phyloP scores from a whole-genome alignment of 2,797 vertebrate genomes.

The Zenarchopterus dispar region DNA sequence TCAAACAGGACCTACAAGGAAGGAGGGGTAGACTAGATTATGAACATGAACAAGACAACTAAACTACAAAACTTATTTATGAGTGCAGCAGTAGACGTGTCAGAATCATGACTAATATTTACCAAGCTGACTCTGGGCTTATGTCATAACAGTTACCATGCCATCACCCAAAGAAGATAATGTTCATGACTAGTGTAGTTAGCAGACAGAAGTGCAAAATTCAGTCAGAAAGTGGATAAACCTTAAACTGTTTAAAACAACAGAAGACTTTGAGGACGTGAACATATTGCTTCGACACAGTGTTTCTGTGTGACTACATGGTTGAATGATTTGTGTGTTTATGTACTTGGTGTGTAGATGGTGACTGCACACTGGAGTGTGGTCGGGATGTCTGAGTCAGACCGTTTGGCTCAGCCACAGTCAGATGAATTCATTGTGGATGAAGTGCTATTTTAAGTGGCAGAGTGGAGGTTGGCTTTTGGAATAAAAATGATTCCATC shows the following conservation, averaged over 20 bases:
- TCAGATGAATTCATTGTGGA: constrained; percentile 9
- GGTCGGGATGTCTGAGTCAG: constrained; percentile 57
- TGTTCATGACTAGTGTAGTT: no score
- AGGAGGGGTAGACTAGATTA: no score
- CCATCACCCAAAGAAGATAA: no score
- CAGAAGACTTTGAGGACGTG: background rate
- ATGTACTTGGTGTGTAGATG: background rate
- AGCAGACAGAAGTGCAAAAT: background rate
- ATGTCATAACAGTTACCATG: no score
- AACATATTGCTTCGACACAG: background rate
- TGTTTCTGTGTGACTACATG: constrained; percentile 4
- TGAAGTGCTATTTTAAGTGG: constrained; percentile 24
- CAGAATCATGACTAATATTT: no score
- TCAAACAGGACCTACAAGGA: no score
- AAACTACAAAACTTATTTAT: no score
- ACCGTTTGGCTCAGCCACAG: constrained; percentile 5
- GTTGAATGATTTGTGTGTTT: constrained; percentile 1
- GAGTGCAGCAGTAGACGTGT: no score
- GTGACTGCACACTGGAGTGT: constrained; percentile 23
- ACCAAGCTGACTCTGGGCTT: no score
- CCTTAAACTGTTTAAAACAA: background rate
- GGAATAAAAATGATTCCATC: constrained; percentile 19
- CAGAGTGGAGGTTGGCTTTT: constrained; percentile 19
- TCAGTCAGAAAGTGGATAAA: background rate
- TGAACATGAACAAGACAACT: no score